Conservation (phyloP, 2,888 invertebrate genomes). For the Dynastes tityus region DNA sequence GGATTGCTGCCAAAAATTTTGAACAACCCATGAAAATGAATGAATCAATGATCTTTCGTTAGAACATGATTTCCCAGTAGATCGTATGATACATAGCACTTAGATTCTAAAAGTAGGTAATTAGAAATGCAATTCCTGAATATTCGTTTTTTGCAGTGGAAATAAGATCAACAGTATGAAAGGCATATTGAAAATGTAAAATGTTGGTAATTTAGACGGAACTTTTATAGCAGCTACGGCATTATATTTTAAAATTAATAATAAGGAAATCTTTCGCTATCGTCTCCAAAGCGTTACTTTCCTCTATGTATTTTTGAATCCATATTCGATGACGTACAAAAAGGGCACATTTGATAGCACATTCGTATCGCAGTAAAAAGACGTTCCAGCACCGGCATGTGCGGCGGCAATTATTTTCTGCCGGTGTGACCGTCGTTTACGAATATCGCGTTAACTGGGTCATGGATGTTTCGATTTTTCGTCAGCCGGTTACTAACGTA, state of each 20-base stretch:
- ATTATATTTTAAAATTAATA: too few species aligned
- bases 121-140: too few species aligned
- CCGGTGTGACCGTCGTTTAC: constrained; percentile 29
- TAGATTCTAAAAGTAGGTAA: too few species aligned
- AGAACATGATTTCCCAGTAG: constrained; percentile 13
- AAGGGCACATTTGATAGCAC: constrained; percentile 12
- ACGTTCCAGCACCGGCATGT: neutral
- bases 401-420: constrained; percentile 29
- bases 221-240: too few species aligned
- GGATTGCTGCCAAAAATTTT: constrained; percentile 33
- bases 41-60: constrained; percentile 1
- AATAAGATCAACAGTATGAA: too few species aligned
- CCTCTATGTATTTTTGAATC: neutral
- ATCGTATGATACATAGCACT: neutral
- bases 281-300: too few species aligned
- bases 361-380: neutral
- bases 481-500: constrained; percentile 1
- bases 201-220: too few species aligned
- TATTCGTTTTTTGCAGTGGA: too few species aligned
- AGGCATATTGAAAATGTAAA: too few species aligned
- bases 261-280: too few species aligned
- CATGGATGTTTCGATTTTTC: constrained; percentile 40
- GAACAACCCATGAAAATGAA: constrained; percentile 15
- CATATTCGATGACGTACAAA: constrained; percentile 2
- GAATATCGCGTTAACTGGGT: constrained; percentile 40